Evolutionary conservation across 2,113 vertebrate genomes (phyloP).

Genomic region (Indicator indicator): DNA sequence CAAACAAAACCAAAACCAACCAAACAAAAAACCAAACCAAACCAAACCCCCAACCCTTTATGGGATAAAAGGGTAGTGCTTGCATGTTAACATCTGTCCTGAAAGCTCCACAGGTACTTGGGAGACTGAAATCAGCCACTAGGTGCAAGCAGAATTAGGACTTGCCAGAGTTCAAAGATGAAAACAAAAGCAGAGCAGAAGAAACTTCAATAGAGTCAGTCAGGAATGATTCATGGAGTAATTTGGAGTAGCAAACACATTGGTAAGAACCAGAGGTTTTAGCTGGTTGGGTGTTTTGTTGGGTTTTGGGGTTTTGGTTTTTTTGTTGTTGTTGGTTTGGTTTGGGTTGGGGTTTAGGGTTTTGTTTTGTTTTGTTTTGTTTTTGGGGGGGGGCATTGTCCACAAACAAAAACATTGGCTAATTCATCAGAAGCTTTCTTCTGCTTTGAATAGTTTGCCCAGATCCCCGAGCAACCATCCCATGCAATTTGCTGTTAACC

Average conservation of each 20-base stretch:
- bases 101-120: not conserved
- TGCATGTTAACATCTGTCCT: not conserved
- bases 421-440: constrained; percentile 45
- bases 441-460: constrained; percentile 56
- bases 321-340: too few relatives aligned
- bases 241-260: not conserved
- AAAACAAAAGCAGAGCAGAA: not conserved
- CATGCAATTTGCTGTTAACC: constrained; percentile 32
- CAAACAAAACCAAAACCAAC: too few relatives aligned
- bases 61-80: not conserved
- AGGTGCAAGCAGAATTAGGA: not conserved
- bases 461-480: constrained; percentile 21
- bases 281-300: not conserved
- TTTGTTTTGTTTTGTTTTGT: not conserved
- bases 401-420: constrained; percentile 60
- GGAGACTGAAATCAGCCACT: not conserved
- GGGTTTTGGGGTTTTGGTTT: not conserved
- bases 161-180: not conserved
- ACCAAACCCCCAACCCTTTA: too few relatives aligned
- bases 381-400: not conserved
- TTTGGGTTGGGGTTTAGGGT: not conserved
- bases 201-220: not conserved
- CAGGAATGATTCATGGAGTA: not conserved
- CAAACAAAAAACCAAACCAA: too few relatives aligned
- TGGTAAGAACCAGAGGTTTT: constrained; percentile 8